A percentile compares a stretch with the other conserved stretches of the same genome.
phyloP scores from a whole-genome alignment of 2,797 vertebrate genomes.

The Muraenolepis orangiensis region DNA sequence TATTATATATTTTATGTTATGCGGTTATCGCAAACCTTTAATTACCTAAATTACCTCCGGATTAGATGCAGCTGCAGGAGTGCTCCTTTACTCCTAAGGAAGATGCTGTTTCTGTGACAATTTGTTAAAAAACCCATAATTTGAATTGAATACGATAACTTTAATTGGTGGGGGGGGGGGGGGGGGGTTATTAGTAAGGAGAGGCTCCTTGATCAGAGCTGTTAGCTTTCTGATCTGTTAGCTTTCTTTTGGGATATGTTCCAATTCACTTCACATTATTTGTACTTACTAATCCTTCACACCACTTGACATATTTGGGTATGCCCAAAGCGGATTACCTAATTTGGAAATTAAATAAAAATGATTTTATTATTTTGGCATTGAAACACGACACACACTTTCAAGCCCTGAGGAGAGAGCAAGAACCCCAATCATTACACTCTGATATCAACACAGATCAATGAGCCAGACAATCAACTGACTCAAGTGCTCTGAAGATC shows the following conservation, averaged over 20 bases:
- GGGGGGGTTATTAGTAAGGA: conserved; percentile 57
- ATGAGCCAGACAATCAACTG: too few relatives aligned
- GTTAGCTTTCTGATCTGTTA: background rate
- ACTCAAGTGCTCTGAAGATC: background rate
- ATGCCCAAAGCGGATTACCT: background rate
- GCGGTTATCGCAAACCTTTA: conserved; percentile 73
- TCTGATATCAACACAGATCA: background rate
- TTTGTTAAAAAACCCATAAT: conserved; percentile 71
- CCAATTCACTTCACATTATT: background rate
- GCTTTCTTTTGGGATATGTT: background rate
- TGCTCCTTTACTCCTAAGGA: conserved; percentile 59
- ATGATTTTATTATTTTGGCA: conserved; percentile 38
- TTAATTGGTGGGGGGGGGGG: conserved; percentile 65
- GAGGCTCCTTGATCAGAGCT: background rate
- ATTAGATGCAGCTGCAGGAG: conserved; percentile 57
- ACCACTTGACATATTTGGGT: background rate
- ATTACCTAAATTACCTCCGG: conserved; percentile 73
- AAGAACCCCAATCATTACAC: background rate
- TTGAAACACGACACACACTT: background rate
- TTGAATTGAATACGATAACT: conserved; percentile 57
- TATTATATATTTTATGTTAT: too few relatives aligned
- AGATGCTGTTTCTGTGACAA: conserved; percentile 50
- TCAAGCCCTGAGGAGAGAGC: background rate
- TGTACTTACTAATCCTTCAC: background rate
- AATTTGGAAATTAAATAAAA: conserved; percentile 27